Conservation (phyloP, 2,888 invertebrate species). For the Harpalus rufipes region DNA sequence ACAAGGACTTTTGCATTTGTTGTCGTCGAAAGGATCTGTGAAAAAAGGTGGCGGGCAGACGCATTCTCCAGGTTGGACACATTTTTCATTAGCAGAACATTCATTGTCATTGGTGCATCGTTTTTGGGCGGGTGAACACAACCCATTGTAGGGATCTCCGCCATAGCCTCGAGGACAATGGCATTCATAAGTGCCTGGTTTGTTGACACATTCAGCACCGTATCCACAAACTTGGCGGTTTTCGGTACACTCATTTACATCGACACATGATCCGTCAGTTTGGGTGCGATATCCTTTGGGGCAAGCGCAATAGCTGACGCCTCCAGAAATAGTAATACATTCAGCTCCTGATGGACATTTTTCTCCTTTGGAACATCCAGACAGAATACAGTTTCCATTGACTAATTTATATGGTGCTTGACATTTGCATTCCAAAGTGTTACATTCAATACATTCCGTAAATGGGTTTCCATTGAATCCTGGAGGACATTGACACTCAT, state of each 20-base stretch:
- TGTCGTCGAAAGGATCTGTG: constrained; percentile 88
- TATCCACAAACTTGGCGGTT: constrained; percentile 89
- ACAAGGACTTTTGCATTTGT: constrained; percentile 95
- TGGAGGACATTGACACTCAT: constrained; percentile 93
- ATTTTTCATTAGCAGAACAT: constrained; percentile 92
- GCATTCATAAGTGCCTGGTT: constrained; percentile 88
- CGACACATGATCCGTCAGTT: constrained; percentile 89
- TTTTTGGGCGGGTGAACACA: constrained; percentile 90
- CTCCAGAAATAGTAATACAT: constrained; percentile 93
- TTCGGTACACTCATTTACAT: constrained; percentile 91
- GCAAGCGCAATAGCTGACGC: constrained; percentile 95
- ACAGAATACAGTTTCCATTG: constrained; percentile 90
- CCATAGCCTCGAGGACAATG: constrained; percentile 89
- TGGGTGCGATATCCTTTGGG: constrained; percentile 90
- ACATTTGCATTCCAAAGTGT: constrained; percentile 90
- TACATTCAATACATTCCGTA: constrained; percentile 90
- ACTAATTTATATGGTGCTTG: constrained; percentile 92
- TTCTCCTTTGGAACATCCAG: constrained; percentile 89
- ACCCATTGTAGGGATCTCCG: constrained; percentile 89
- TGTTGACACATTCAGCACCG: constrained; percentile 92
- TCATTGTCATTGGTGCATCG: constrained; percentile 90
- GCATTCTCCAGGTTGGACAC: constrained; percentile 94
- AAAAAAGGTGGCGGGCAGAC: constrained; percentile 95
- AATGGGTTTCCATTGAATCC: constrained; percentile 95
- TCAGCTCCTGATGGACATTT: constrained; percentile 93